Conservation (phyloP, 2,797 vertebrate genomes). For the Sebastes minor region DNA sequence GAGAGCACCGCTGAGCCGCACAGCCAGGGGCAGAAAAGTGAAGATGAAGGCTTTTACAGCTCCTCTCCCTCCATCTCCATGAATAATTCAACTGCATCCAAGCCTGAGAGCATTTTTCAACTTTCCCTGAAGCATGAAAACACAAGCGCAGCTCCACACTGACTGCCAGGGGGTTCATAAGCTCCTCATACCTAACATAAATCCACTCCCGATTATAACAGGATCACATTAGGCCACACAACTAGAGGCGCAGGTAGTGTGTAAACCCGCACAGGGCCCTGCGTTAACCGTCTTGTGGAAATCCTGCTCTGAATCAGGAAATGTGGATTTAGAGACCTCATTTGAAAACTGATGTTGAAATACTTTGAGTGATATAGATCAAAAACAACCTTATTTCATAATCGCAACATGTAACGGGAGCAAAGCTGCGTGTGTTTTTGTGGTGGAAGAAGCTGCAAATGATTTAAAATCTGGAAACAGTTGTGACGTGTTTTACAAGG, state of each 20-base stretch:
- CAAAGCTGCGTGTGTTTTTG: not conserved
- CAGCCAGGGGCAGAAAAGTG: constrained; percentile 47
- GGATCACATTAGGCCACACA: constrained; percentile 61
- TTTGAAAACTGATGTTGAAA: not conserved
- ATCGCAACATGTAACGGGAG: not conserved
- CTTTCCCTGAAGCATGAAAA: constrained; percentile 66
- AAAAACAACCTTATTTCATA: not conserved
- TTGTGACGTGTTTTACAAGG: not conserved
- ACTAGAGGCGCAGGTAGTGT: constrained; percentile 21
- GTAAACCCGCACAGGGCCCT: not conserved
- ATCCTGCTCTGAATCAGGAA: not conserved
- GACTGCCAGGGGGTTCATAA: constrained; percentile 54
- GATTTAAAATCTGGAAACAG: not conserved
- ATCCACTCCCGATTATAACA: constrained; percentile 52
- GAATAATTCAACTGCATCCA: constrained; percentile 67
- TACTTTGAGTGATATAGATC: not conserved
- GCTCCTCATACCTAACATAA: constrained; percentile 53
- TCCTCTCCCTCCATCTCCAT: constrained; percentile 54
- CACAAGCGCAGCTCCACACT: constrained; percentile 32
- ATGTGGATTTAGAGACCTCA: not conserved
- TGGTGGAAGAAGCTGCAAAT: not conserved
- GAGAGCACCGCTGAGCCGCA: constrained; percentile 22
- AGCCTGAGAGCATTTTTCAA: constrained; percentile 55
- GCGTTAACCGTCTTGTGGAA: not conserved
- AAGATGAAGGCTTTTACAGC: constrained; percentile 66